A percentile compares a stretch with the other conserved stretches of the same genome.
Conservation (phyloP, 2,113 vertebrate species). For the Hippoglossus stenolepis region DNA sequence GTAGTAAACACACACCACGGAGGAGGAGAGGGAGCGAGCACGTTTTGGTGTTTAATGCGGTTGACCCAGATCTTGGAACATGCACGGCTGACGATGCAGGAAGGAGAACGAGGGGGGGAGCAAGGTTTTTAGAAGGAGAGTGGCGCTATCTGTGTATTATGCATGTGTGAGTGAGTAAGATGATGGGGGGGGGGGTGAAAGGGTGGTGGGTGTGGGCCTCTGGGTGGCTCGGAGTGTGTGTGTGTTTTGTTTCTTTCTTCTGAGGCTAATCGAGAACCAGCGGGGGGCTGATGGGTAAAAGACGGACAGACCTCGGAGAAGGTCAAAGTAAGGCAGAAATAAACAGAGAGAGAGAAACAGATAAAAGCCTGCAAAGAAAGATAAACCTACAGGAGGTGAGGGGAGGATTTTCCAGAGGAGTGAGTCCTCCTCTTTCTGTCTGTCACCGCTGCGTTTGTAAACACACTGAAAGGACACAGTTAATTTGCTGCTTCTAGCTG, state of each 20-base stretch:
- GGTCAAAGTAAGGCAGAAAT: slow-evolving; percentile 21
- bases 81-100: slow-evolving; percentile 30
- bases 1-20: background rate
- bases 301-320: slow-evolving; percentile 49
- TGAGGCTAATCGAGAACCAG: slow-evolving; percentile 63
- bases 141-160: slow-evolving; percentile 35
- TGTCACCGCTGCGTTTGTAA: background rate
- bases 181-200: slow-evolving; percentile 48
- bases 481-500: background rate
- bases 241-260: background rate
- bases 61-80: slow-evolving; percentile 81
- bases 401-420: too few relatives aligned
- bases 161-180: slow-evolving; percentile 60
- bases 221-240: slow-evolving; percentile 1
- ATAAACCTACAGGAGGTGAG: background rate
- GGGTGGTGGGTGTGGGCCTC: slow-evolving; percentile 26
- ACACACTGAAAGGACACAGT: background rate
- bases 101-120: background rate
- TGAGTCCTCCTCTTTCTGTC: background rate
- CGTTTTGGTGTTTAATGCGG: slow-evolving; percentile 68
- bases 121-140: background rate
- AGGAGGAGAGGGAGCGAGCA: slow-evolving; percentile 14
- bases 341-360: background rate
- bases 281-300: slow-evolving; percentile 62
- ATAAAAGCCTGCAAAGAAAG: background rate